These are phyloP conservation scores for Brachyopa scutellaris DNA, from an alignment of 2,888 invertebrate genomes.

Conservation along the genomic window DNA sequence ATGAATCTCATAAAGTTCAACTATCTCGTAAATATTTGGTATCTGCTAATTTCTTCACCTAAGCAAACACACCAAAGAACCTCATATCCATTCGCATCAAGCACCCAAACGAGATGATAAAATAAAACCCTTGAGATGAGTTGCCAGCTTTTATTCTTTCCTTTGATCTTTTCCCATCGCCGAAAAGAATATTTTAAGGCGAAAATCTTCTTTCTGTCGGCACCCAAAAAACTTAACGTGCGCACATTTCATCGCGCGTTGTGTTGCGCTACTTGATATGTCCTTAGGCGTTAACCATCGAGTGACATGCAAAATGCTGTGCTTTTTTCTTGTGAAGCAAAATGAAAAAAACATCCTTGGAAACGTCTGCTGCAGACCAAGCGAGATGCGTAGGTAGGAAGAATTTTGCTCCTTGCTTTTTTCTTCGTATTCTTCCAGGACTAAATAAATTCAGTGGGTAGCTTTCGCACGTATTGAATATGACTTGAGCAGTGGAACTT, in stretches of 20 bases:
- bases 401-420: background rate
- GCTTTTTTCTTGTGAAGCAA: constrained; percentile 13
- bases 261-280: constrained; percentile 60
- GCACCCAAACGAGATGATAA: background rate
- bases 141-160: constrained; percentile 27
- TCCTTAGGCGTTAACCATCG: constrained; percentile 62
- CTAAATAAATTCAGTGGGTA: background rate
- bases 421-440: background rate
- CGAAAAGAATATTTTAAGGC: constrained; percentile 22
- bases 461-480: constrained; percentile 11
- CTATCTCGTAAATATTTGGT: background rate
- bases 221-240: constrained; percentile 39
- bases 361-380: constrained; percentile 47
- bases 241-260: constrained; percentile 41
- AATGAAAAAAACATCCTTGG: constrained; percentile 41
- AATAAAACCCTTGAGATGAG: background rate
- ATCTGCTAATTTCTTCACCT: background rate
- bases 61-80: background rate
- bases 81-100: background rate
- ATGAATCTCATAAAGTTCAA: background rate
- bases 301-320: constrained; percentile 65
- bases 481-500: constrained; percentile 33
- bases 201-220: constrained; percentile 10
- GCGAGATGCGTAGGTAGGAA: constrained; percentile 43
- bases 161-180: constrained; percentile 51